Conservation (phyloP, 2,113 vertebrate species). For the Cisticola juncidis region DNA sequence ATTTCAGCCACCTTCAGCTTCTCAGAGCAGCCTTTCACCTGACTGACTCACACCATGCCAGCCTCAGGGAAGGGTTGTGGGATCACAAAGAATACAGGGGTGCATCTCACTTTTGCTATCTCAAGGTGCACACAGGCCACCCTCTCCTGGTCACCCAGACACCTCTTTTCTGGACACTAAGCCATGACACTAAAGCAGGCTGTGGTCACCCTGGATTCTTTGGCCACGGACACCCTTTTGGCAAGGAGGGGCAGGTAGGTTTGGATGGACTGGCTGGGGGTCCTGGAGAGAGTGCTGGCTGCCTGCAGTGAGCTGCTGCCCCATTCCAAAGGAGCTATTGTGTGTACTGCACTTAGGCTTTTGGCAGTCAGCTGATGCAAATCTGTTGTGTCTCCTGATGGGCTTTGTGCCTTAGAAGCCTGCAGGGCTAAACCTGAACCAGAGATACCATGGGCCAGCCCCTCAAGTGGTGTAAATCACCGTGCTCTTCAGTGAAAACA, state of each 20-base stretch:
- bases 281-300: neutral
- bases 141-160: rapidly evolving
- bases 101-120: neutral
- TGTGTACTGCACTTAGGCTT: neutral
- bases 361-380: neutral
- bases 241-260: neutral
- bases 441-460: neutral
- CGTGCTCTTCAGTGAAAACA: neutral
- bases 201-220: neutral
- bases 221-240: neutral
- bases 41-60: neutral
- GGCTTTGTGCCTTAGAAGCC: neutral
- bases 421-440: neutral
- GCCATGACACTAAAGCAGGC: neutral
- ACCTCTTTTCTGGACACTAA: neutral
- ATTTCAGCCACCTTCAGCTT: neutral
- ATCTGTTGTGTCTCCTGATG: neutral
- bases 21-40: neutral
- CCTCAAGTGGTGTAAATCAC: neutral
- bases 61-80: neutral
- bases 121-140: neutral
- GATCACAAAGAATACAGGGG: neutral
- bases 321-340: neutral
- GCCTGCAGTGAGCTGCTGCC: rapidly evolving
- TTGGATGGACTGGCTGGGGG: neutral